Percentiles rank a stretch among this genome's conserved stretches.
These are phyloP conservation scores for Silurus lanzhouensis DNA, from an alignment of 2,797 vertebrate species.

Conservation along the genomic window DNA sequence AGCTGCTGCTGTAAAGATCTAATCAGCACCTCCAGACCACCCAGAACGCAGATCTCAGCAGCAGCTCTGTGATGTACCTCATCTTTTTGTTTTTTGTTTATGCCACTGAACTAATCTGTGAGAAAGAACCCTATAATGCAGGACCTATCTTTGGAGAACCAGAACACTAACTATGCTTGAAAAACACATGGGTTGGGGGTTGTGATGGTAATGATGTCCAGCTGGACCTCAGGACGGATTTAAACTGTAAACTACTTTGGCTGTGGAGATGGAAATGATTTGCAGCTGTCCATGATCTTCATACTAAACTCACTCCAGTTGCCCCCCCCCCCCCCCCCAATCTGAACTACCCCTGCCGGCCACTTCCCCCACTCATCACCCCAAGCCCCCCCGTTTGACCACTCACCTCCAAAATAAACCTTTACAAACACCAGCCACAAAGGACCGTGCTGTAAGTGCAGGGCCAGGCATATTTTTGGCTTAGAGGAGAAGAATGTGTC, in stretches of 20 bases:
- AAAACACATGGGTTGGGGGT: not conserved
- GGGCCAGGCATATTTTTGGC: constrained; percentile 80
- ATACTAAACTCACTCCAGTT: constrained; percentile 75
- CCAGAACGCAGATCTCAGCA: too few species aligned
- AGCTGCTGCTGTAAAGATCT: too few species aligned
- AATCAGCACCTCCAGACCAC: too few species aligned
- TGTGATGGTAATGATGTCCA: not conserved
- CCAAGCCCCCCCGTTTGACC: constrained; percentile 47
- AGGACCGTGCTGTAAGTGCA: constrained; percentile 80
- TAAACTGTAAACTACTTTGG: constrained; percentile 14
- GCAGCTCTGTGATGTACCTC: too few species aligned
- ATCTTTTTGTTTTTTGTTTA: too few species aligned
- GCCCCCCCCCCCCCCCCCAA: constrained; percentile 63
- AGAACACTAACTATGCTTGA: not conserved
- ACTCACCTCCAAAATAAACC: constrained; percentile 85
- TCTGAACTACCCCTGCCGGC: constrained; percentile 50
- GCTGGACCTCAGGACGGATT: not conserved
- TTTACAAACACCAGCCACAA: constrained; percentile 84
- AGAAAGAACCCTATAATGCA: too few species aligned
- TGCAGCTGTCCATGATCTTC: constrained; percentile 73
- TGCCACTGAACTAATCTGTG: too few species aligned
- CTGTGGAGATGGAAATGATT: constrained; percentile 22
- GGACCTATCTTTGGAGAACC: too few species aligned
- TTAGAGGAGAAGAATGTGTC: constrained; percentile 66
- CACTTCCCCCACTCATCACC: constrained; percentile 44